Evolutionary conservation across 2,113 vertebrate species (phyloP), one percentile per base, ranked within the genome.

Genomic region (Neolamprologus tretocephalus): DNA sequence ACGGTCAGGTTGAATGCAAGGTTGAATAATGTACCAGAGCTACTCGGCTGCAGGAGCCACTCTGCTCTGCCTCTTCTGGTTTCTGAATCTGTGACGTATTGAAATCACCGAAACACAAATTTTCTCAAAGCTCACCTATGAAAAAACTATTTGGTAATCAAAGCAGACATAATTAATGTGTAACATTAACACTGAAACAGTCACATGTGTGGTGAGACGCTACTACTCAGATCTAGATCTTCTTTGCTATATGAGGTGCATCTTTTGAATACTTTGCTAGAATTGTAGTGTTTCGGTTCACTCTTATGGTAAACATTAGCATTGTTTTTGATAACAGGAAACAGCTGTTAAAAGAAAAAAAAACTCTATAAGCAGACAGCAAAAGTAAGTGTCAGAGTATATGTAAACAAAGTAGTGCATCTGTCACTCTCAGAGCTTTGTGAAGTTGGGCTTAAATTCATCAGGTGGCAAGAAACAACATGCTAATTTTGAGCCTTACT

Each of bases 1-100:
- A 80, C 85, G 37, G 94, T 89, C 84, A 87, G 85, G 93, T 93
- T 89, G 91, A 90, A 88, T 85, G 87, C 90, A 88, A 90, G 89
- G 89, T 87, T 89, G 89, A 93, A 90, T 93, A 93, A 90, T 91
- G 78, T 91, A 91, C 92, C 90, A 55, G 89, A 89, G 88, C 82
- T 19, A 84, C 92, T 57, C 87, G 89, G 91, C 61, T 73, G 87
- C 87, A 82, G 88, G 89, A 90, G 80, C 71, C 73, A 73, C 79
- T 93, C 91, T 90, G 89, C 95, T 95, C 93, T 94, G 93, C 91
- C 93, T 94, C 93, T 94, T 94, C 89, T 90, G 86, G 90, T 90
- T 58, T 82, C 31, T 83, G n/a, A 35, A 63, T 35, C 79, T 81
- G 75, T n/a, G 26, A 86, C 31, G 8, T 86, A 84, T 51, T n/a